These are phyloP conservation scores for Saccostrea glomerata DNA, from an alignment of 1,140 invertebrate genomes.

Conservation along the genomic window DNA sequence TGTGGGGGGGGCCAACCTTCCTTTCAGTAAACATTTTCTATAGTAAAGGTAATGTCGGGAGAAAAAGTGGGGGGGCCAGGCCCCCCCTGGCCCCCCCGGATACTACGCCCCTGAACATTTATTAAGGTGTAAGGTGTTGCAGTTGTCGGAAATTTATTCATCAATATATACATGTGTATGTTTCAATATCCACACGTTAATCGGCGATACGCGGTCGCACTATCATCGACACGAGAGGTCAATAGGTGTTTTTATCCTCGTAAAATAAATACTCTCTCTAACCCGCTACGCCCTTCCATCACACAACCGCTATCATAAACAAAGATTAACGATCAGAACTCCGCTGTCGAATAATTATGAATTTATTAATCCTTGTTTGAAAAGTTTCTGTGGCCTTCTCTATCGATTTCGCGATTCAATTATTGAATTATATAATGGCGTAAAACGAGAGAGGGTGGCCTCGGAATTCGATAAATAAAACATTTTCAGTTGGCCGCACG, in stretches of 20 bases:
- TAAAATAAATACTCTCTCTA: conserved; percentile 17
- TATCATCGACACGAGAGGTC: not conserved
- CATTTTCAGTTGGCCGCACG: not conserved
- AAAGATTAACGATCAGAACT: not conserved
- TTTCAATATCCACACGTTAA: not conserved
- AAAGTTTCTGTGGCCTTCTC: not conserved
- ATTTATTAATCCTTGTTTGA: conserved; percentile 5
- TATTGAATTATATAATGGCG: conserved; percentile 30
- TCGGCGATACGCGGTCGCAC: not conserved
- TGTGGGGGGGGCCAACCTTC: too few species aligned
- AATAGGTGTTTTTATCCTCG: conserved; percentile 26
- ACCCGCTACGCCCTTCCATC: conserved; percentile 21
- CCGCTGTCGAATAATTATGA: not conserved
- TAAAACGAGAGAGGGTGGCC: conserved; percentile 9
- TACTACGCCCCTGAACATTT: too few species aligned
- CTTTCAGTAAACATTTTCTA: too few species aligned
- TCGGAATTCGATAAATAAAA: conserved; percentile 5
- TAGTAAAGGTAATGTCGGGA: too few species aligned
- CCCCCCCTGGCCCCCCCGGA: too few species aligned
- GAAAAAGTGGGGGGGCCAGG: too few species aligned
- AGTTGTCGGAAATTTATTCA: too few species aligned
- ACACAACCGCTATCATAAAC: conserved; percentile 23
- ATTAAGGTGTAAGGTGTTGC: too few species aligned
- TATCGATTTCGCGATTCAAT: conserved; percentile 12
- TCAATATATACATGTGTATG: too few species aligned